These are phyloP conservation scores for Ditylenchus dipsaci DNA, from an alignment of 1,140 invertebrate genomes.

Conservation along the genomic window DNA sequence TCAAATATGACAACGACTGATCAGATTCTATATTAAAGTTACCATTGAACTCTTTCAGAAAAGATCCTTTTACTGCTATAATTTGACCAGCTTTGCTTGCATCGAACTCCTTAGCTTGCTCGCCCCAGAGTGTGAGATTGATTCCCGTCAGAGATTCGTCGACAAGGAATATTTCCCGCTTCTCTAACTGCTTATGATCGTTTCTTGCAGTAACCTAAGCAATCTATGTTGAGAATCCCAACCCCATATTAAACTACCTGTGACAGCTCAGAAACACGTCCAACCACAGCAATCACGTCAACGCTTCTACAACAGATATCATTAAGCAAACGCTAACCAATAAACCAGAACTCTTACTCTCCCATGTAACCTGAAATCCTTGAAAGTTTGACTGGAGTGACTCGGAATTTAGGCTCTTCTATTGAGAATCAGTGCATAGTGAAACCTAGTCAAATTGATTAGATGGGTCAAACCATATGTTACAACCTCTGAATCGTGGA, in stretches of 20 bases:
- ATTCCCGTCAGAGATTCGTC: slow-evolving; percentile 78
- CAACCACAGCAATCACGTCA: slow-evolving; percentile 86
- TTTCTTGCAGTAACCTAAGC: slow-evolving; percentile 67
- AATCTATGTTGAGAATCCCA: too few species aligned
- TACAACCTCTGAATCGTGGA: slow-evolving; percentile 64
- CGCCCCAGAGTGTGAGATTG: slow-evolving; percentile 64
- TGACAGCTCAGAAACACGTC: slow-evolving; percentile 68
- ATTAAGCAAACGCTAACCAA: not conserved
- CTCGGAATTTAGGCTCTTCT: slow-evolving; percentile 24
- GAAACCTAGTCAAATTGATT: slow-evolving; percentile 15
- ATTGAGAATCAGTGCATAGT: slow-evolving; percentile 31
- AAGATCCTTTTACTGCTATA: slow-evolving; percentile 49
- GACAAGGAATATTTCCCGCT: slow-evolving; percentile 81
- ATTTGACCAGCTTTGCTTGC: slow-evolving; percentile 33
- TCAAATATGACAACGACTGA: too few species aligned
- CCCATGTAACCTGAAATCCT: not conserved
- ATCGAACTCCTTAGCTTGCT: slow-evolving; percentile 57
- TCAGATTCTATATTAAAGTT: too few species aligned
- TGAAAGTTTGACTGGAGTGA: slow-evolving; percentile 26
- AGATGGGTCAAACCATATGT: too few species aligned
- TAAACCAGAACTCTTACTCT: not conserved
- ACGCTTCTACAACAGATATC: slow-evolving; percentile 19
- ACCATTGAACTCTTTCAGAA: slow-evolving; percentile 49
- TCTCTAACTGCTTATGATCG: slow-evolving; percentile 77
- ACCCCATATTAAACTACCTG: too few species aligned